Evolutionary conservation across 2,888 invertebrate genomes (phyloP), one percentile per base, ranked within the genome.

Genomic region (Eilema griseolum): DNA sequence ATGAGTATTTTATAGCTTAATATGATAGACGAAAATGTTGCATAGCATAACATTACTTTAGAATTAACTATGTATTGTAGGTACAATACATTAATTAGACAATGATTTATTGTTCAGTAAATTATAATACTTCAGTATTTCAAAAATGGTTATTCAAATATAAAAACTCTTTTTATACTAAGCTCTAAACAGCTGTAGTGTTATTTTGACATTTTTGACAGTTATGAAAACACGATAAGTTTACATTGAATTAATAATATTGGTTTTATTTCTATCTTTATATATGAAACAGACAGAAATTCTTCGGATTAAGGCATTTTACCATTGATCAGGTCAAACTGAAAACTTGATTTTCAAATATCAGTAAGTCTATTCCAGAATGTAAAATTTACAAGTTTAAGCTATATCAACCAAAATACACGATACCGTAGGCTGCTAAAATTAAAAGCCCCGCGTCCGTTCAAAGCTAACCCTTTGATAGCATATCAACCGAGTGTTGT

Each of bases 401-500:
- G 2, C 68, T 56, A 41, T 65, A 65, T 62, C 37, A 59, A 64
- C 72, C 82, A 59, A 26, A 61, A 23, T 60, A 57, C 63, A 67
- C 59, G 59, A 7, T 26, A 11, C 46, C 66, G 66, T 65, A 80
- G 61, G 66, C 65, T 46, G 66, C 67, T 82, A 83, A 88, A 90
- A 92, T 90, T 88, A 87, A 90, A 90, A 86, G 87, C 82, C 84
- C 69, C 67, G 8, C 61, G 60, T 72, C 68, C 71, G 79, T 83
- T 82, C 75, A 81, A 68, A 74, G n/a, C 82, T 83, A 86, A 86
- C 88, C 91, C 90, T 89, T 88, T 89, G 87, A 86, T 86, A 84
- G 88, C 86, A 84, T 90, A 92, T 92, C 92, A 91, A 89, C 88
- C 86, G 88, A 86, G 86, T 90, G 92, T 93, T 93, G 90, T 92